Evolutionary conservation across 2,113 vertebrate genomes (phyloP), one percentile per base, ranked within the genome.

Genomic region (Indicator indicator): DNA sequence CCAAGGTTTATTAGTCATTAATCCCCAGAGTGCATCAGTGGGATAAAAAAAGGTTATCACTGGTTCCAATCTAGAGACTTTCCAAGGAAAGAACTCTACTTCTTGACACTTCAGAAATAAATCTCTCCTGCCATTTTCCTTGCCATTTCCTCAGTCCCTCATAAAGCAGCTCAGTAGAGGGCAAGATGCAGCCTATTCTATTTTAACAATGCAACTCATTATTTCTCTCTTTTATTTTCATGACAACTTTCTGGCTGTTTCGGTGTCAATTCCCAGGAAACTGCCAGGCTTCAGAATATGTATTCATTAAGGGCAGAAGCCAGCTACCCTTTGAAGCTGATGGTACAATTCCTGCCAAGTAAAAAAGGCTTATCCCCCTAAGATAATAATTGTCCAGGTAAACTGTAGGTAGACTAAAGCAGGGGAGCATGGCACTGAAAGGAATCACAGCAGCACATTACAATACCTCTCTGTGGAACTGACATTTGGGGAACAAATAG

Each of bases 161-260:
- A 5, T 91, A 93, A 83, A 93, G 59, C 60, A 76, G 73, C 94
- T 95, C 87, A 95, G 89, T 69, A 58, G 91, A 95, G 76, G 79
- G 78, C 77, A 88, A 87, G 87, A 81, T 95, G 62, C 74, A 94
- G 88, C 60, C 79, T 56, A 85, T 96, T 94, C 77, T 90, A 79
- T 89, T 94, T 92, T 93, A 88, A 96, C 90, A 94, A 94, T 95
- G 83, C 24, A 50, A 21, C 83, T 79, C 3, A 94, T 96, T 94
- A 80, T 91, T 94, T 93, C 46, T 82, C 75, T 79, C 76, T 91
- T 91, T 88, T 91, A 79, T 74, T 93, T 94, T 81, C 67, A 63
- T 86, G 74, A 58, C 48, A 70, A 56, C n/a, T 94, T 46, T 83
- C 78, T 87, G 83, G 74, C 70, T 83, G 63, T 91, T 94, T 59